Percentiles rank a stretch among this genome's conserved stretches.
phyloP scores from a whole-genome alignment of 2,113 vertebrate species.

The Microcebus jonahi region DNA sequence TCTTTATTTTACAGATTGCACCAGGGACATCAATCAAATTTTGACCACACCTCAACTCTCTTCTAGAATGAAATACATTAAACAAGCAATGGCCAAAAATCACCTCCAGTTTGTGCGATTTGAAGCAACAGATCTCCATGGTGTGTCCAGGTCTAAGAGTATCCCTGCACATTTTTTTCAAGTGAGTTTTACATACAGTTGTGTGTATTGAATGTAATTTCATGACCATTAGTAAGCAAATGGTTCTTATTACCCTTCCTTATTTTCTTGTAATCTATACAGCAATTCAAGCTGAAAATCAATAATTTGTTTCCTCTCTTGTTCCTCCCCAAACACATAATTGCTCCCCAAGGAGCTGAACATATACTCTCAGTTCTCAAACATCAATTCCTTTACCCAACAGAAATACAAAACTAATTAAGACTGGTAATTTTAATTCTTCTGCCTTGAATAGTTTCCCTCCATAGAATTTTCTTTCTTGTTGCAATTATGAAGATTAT shows the following conservation, averaged over 20 bases:
- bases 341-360: conserved; percentile 47
- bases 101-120: conserved; percentile 93
- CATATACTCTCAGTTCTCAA: conserved; percentile 22
- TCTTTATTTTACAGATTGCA: conserved; percentile 82
- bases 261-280: not conserved
- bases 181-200: conserved; percentile 81
- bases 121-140: conserved; percentile 95
- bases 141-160: conserved; percentile 95
- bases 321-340: conserved; percentile 4
- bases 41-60: conserved; percentile 81
- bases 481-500: conserved; percentile 65
- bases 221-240: conserved; percentile 13
- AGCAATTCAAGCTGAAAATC: conserved; percentile 65
- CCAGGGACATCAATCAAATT: conserved; percentile 77
- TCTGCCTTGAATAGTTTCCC: conserved; percentile 67
- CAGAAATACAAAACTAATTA: conserved; percentile 73
- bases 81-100: conserved; percentile 92
- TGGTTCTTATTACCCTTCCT: not conserved
- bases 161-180: conserved; percentile 95
- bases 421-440: conserved; percentile 59
- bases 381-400: conserved; percentile 43
- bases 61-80: conserved; percentile 92
- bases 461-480: conserved; percentile 59
- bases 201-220: conserved; percentile 49
- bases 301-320: conserved; percentile 10